A percentile compares a stretch with the other conserved stretches of the same genome.
Evolutionary conservation across 2,797 vertebrate species (phyloP).

Genomic region (Coregonus suidteri): DNA sequence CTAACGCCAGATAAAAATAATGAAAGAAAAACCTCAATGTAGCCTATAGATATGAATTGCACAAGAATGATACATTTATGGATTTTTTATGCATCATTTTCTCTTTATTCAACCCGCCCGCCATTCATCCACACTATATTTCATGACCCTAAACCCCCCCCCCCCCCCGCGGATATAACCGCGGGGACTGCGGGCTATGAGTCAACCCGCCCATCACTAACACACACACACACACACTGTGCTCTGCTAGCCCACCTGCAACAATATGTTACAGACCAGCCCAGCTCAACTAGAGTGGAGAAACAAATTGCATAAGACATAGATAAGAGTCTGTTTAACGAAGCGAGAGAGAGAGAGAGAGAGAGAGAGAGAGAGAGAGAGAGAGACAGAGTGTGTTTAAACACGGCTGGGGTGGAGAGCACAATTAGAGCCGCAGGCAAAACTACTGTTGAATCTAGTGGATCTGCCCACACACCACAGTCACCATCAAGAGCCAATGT

Average conservation of each 20-base stretch:
- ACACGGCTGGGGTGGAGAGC: conserved; percentile 39
- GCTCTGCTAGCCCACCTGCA: conserved; percentile 28
- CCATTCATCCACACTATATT: neutral
- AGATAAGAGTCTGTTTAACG: conserved; percentile 55
- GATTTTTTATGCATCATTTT: too few species aligned
- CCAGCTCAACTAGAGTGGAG: conserved; percentile 56
- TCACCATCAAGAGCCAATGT: neutral
- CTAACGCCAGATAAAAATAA: too few species aligned
- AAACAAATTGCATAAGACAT: conserved; percentile 58
- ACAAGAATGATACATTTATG: too few species aligned
- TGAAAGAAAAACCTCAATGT: too few species aligned
- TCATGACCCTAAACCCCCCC: too few species aligned
- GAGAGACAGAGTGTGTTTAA: conserved; percentile 21
- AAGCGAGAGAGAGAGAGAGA: conserved; percentile 20
- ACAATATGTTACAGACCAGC: conserved; percentile 27
- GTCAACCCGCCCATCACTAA: conserved; percentile 6
- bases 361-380: neutral
- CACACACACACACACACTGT: conserved; percentile 35
- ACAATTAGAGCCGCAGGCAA: conserved; percentile 39
- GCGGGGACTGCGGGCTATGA: too few species aligned
- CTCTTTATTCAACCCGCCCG: too few species aligned
- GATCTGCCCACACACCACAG: conserved; percentile 14
- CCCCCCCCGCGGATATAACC: too few species aligned
- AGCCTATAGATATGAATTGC: too few species aligned
- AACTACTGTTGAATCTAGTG: conserved; percentile 7